phyloP scores from a whole-genome alignment of 2,888 invertebrate genomes.

The Venusia cambrica region DNA sequence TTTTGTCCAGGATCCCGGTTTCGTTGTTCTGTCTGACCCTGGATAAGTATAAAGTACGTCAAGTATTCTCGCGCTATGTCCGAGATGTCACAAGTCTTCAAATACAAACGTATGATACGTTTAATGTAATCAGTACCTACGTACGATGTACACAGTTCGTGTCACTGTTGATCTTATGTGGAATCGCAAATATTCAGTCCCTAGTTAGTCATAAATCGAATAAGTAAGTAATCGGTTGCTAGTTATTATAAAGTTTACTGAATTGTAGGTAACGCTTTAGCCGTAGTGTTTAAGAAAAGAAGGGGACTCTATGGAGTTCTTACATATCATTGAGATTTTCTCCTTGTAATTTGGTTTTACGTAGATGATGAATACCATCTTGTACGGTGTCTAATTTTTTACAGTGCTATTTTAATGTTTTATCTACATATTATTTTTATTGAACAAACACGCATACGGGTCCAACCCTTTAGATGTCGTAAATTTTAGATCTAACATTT shows the following conservation, averaged over 20 bases:
- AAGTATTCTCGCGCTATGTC: slow-evolving; percentile 1
- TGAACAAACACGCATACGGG: slow-evolving; percentile 76
- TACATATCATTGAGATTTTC: slow-evolving; percentile 80
- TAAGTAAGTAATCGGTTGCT: slow-evolving; percentile 51
- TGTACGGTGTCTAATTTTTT: slow-evolving; percentile 52
- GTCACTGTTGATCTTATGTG: slow-evolving; percentile 16
- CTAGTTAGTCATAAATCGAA: slow-evolving; percentile 27
- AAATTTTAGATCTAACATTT: slow-evolving; percentile 74
- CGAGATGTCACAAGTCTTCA: slow-evolving; percentile 8
- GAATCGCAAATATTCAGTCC: slow-evolving; percentile 22
- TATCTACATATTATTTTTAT: slow-evolving; percentile 57
- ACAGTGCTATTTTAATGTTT: slow-evolving; percentile 60
- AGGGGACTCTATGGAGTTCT: slow-evolving; percentile 75
- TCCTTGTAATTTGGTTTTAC: slow-evolving; percentile 70
- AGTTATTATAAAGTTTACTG: slow-evolving; percentile 60
- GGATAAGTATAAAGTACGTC: slow-evolving; percentile 12
- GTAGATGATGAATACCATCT: slow-evolving; percentile 41
- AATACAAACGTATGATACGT: slow-evolving; percentile 9
- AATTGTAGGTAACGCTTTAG: slow-evolving; percentile 74
- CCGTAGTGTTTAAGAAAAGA: slow-evolving; percentile 69
- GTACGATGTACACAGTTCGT: slow-evolving; percentile 15
- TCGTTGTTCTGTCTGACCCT: slow-evolving; percentile 19
- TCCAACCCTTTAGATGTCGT: slow-evolving; percentile 78
- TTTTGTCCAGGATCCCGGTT: slow-evolving; percentile 21
- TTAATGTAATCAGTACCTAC: slow-evolving; percentile 13